A percentile compares a stretch with the other conserved stretches of the same genome.
Conservation (phyloP, 2,888 invertebrate genomes). For the Eilema depressum region DNA sequence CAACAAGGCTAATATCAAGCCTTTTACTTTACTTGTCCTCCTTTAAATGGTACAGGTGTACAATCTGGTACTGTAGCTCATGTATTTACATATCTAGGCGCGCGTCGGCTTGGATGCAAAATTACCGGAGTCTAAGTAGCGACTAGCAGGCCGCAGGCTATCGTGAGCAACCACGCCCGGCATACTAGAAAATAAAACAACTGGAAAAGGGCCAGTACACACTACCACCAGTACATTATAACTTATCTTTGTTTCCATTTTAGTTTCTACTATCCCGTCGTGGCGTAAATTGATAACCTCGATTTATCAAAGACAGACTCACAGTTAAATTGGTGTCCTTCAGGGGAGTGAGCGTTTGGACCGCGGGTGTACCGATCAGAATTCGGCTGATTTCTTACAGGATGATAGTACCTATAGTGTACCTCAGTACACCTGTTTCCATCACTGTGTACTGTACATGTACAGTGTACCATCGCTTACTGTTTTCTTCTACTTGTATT, state of each 20-base stretch:
- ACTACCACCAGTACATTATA: constrained; percentile 11
- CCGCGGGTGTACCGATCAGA: too few species aligned
- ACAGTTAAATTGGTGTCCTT: background rate
- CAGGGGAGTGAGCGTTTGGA: too few species aligned
- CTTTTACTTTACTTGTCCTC: constrained; percentile 28
- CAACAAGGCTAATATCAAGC: constrained; percentile 7
- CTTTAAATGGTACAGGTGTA: constrained; percentile 43
- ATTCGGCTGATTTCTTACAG: too few species aligned
- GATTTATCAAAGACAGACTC: background rate
- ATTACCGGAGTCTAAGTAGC: constrained; percentile 59
- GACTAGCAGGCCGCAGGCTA: constrained; percentile 63
- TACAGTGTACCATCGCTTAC: too few species aligned
- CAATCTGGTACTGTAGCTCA: constrained; percentile 37
- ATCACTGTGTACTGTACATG: too few species aligned
- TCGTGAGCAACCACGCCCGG: constrained; percentile 77
- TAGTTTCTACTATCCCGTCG: too few species aligned
- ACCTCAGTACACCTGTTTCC: too few species aligned
- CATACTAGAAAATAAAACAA: constrained; percentile 54
- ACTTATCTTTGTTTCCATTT: background rate
- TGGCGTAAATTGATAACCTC: background rate
- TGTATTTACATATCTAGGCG: constrained; percentile 41
- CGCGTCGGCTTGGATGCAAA: constrained; percentile 42
- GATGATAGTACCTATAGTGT: too few species aligned
- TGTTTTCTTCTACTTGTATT: too few species aligned
- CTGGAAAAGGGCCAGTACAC: constrained; percentile 37